Conservation (phyloP, 2,797 vertebrate genomes). For the Pseudocheirus occidentalis region DNA sequence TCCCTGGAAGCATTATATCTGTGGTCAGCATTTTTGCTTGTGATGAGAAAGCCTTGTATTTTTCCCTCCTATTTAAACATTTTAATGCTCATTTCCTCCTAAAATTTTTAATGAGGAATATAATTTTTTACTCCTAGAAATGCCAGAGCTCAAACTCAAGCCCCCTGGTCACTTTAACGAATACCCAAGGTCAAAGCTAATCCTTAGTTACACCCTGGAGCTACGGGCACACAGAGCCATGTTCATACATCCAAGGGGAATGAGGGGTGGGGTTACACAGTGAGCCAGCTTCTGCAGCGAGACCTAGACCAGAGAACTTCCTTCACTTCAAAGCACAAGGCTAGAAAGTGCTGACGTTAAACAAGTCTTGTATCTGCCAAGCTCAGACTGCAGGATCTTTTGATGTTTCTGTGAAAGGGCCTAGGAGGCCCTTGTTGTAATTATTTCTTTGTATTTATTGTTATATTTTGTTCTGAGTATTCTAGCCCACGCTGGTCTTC, state of each 20-base stretch:
- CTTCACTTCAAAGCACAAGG: neutral
- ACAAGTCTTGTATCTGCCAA: neutral
- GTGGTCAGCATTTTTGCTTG: constrained; percentile 67
- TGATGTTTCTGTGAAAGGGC: neutral
- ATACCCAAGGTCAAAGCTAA: neutral
- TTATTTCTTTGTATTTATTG: neutral
- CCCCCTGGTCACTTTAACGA: neutral
- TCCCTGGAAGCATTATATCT: constrained; percentile 62
- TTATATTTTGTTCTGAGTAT: neutral
- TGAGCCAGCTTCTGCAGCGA: neutral
- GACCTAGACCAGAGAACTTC: neutral
- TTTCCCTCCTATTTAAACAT: constrained; percentile 3
- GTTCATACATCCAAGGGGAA: neutral
- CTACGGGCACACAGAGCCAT: neutral
- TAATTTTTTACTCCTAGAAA: neutral
- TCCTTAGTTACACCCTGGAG: neutral
- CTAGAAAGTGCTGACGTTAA: neutral
- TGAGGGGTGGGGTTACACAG: neutral
- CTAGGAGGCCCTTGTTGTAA: neutral
- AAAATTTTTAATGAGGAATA: constrained; percentile 22
- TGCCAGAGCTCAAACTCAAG: constrained; percentile 11
- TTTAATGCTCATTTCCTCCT: constrained; percentile 45
- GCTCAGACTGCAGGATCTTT: neutral
- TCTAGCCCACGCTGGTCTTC: neutral
- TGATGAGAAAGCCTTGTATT: constrained; percentile 41